Base-by-base conservation (phyloP, 1,140 invertebrate genomes). In the Araneus ventricosus region DNA sequence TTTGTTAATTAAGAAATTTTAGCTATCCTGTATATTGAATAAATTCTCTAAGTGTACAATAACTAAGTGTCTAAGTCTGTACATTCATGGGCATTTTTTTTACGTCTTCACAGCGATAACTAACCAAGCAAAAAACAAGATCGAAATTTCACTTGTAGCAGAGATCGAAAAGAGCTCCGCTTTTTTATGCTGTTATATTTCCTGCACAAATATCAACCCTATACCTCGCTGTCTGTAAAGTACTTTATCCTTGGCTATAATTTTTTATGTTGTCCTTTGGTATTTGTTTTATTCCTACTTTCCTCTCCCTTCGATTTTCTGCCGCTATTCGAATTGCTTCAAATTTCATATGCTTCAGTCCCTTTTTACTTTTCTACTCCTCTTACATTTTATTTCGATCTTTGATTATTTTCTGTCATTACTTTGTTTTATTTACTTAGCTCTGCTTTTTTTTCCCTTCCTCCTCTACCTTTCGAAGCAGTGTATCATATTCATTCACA, bases 331-430 rank as follows among this genome's bases (percentile, higher is more conserved):
- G 84, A 59, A 86, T 86, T 61, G 45, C 30, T 86, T 86, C 39
- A 22, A 61, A 37, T 86, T 86, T 37, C 57, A 24, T 86, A 34
- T 86, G 84, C n/a, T 86, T 82, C 41, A 8, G 17, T 41, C 52
- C 17, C 34, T 86, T 86, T 34, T 86, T 22, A 17, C 34, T 86
- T 86, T 34, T 86, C 6, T 27, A 3, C 30, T 34, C 30, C 34
- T 30, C n/a, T 86, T 34, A 30, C 24, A 52, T 52, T 52, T 52
- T 52, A 52, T 52, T 63, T 59, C 57, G 20, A 61, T 86, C 57
- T 86, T 59, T 37, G 52, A 59, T 86, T 86, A 86, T 86, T 63
- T 86, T 86, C 27, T 34, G 39, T 86, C 84, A 86, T 86, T 86
- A 86, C 34, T 61, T 86, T 61, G 57, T 86, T 86, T 86, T 61